Base-by-base conservation (phyloP, 1,140 invertebrate species). In the Episyrphus balteatus region DNA sequence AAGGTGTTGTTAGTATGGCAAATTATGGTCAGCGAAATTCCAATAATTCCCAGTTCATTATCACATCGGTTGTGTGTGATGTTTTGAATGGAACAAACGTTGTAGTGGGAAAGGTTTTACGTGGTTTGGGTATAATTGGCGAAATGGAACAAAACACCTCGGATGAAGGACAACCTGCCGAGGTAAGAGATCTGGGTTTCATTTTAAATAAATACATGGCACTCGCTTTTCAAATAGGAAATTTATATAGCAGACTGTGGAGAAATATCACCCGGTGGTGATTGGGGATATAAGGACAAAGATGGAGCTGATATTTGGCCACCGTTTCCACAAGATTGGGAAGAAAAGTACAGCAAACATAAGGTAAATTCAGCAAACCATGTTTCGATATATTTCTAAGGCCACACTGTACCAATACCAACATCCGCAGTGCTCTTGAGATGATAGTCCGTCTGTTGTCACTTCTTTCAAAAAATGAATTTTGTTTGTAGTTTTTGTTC, bases 31-130 rank as follows among this genome's bases (percentile, higher is more conserved):
- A 63, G 13, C 81, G 81, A 3, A 78, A 96, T 64, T 86, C 86
- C 36, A 97, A 96, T 61, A 88, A 84, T 46, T 94, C 89, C 8
- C 93, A 98, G 70, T 98, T 98, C 72, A 93, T 95, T 57, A 88
- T 98, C 17, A 92, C 91, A 3, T 79, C 84, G 12, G 84, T 81
- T 0, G 78, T 84, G 6, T 89, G 88, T 55, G 73, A 80, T 21
- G 92, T 96, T 57, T 70, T 97, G 19, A 87, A 98, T 69, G 83
- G 82, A 11, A 85, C 77, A 26, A 92, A 98, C 70, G 88, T 95
- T 2, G 89, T 91, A 21, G 93, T 97, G 70, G 94, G 93, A 1
- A 75, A 75, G 51, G 83, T 92, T 9, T 55, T 79, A 7, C 82
- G 79, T 58, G 88, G 88, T 14, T 66, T 87, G 40, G 75, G 76